Conservation (phyloP, 2,888 invertebrate genomes). For the Pharmacophagus antenor region DNA sequence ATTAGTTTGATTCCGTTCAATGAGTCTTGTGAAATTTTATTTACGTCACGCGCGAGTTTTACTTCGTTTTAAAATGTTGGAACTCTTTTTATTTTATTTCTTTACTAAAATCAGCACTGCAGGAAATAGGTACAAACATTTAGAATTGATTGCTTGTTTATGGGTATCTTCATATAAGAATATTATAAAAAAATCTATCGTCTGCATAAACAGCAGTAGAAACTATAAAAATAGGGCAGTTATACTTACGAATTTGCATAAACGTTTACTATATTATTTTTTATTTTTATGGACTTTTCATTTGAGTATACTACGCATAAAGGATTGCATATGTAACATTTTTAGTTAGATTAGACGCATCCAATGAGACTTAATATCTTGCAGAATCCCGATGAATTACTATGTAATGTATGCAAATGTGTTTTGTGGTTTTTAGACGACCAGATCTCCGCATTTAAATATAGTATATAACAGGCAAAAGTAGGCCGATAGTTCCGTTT, state of each 20-base stretch:
- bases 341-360: too few species aligned
- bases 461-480: neutral
- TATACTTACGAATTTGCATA: too few species aligned
- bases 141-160: neutral
- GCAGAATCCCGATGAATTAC: too few species aligned
- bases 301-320: too few species aligned
- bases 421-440: constrained; percentile 1
- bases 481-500: constrained; percentile 11
- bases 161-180: neutral
- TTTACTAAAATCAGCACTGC: neutral
- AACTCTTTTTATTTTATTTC: neutral
- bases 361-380: too few species aligned
- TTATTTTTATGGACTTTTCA: too few species aligned
- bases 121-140: neutral
- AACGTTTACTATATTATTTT: too few species aligned
- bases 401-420: neutral
- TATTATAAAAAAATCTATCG: neutral
- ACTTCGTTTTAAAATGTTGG: neutral
- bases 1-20: constrained; percentile 15
- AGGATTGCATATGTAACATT: too few species aligned
- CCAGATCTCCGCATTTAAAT: neutral
- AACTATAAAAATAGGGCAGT: too few species aligned
- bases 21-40: constrained; percentile 11
- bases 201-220: neutral
- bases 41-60: constrained; percentile 2